Base-by-base conservation (phyloP, 2,888 invertebrate species). In the Phyto melanocephala region DNA sequence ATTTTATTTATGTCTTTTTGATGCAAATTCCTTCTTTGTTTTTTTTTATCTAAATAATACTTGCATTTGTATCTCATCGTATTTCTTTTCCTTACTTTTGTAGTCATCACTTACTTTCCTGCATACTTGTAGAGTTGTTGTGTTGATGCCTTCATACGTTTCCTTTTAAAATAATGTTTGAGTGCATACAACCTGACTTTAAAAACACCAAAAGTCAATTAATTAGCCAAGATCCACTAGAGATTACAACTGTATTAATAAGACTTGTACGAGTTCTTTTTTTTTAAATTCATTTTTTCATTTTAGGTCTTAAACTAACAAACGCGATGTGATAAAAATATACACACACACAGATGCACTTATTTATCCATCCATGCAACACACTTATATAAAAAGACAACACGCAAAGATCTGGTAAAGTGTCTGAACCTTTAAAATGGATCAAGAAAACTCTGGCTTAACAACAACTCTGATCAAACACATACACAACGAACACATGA, bases 161-260 rank as follows among this genome's bases (percentile, higher is more conserved):
- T 47, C 24, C 72, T 60, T 75, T 72, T 81, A 70, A 77, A 28
- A 50, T 77, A 74, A 80, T 77, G 75, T 76, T 79, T 24, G 22
- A 71, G 40, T 67, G 70, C 71, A 65, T 67, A 71, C 79, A 76
- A 76, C 79, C 79, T 79, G 79, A 79, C 82, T 82, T 78, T 76
- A 67, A 81, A 85, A 88, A 90, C 90, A 90, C 89, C 88, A 90
- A 90, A 90, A 90, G 90, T 90, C 91, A 90, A 90, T 91, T 90
- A 90, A 91, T 90, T 90, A 91, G 90, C 88, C 71, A 71, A 90
- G 91, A 91, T 90, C 87, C 86, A 88, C 87, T 86, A 87, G 86
- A 88, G 90, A 90, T 91, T 90, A 89, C 88, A 87, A 88, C 88
- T 87, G 86, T 88, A 88, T 88, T 88, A 89, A 88, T 87, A 88